These are phyloP conservation scores for Aradus depressus DNA, from an alignment of 2,888 invertebrate genomes.

Conservation along the genomic window DNA sequence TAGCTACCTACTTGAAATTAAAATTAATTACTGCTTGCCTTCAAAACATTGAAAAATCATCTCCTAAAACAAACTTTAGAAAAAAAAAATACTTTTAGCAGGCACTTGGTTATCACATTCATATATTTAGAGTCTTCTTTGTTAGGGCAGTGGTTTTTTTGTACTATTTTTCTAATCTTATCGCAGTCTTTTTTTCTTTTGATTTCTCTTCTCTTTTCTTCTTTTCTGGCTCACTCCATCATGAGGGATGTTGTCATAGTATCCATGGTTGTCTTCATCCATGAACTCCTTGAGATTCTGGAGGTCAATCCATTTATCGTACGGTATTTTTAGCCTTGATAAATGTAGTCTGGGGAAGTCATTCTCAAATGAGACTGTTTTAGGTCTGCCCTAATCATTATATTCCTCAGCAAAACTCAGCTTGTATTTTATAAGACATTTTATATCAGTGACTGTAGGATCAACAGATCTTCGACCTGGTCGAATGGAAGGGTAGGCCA, in stretches of 20 bases:
- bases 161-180: no score
- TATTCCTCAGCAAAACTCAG: constrained; percentile 17
- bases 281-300: constrained; percentile 13
- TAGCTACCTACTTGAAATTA: no score
- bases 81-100: no score
- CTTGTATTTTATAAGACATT: constrained; percentile 15
- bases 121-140: no score
- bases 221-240: constrained; percentile 6
- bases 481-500: constrained; percentile 20
- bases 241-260: constrained; percentile 16
- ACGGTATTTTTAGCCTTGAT: constrained; percentile 4
- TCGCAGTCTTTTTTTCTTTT: no score
- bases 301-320: constrained; percentile 15
- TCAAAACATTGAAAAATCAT: no score
- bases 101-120: no score
- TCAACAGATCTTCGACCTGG: constrained; percentile 20
- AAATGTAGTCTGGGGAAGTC: background rate
- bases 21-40: no score
- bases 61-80: no score
- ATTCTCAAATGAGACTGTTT: background rate
- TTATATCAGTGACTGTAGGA: constrained; percentile 15
- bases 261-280: constrained; percentile 12
- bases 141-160: no score
- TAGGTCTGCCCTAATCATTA: constrained; percentile 13
- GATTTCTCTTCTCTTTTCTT: constrained; percentile 10